A percentile compares a stretch with the other conserved stretches of the same genome.
Evolutionary conservation across 2,113 vertebrate species (phyloP).

Genomic region (Erythrolamprus reginae): DNA sequence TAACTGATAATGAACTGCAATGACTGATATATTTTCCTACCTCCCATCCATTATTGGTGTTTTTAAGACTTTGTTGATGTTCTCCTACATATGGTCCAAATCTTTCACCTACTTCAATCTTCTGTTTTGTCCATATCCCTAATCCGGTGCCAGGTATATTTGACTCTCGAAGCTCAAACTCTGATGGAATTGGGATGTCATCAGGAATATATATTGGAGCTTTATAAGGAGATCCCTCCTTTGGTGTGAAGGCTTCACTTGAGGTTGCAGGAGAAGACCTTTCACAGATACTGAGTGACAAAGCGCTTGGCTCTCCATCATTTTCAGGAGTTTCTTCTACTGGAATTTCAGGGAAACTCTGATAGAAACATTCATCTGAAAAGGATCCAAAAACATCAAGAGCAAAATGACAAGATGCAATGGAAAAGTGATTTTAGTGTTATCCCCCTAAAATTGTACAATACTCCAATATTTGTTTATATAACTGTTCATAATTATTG

Average conservation of each 20-base stretch:
- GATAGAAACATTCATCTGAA: conserved; percentile 80
- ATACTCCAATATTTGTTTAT: background rate
- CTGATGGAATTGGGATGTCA: conserved; percentile 81
- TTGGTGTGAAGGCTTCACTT: conserved; percentile 78
- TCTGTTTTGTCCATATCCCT: conserved; percentile 91
- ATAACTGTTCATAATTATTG: conserved; percentile 19
- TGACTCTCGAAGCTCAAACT: conserved; percentile 91
- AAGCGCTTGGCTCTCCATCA: conserved; percentile 69
- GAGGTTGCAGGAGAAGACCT: conserved; percentile 78
- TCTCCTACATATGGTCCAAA: conserved; percentile 90
- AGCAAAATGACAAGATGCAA: conserved; percentile 13
- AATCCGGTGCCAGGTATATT: conserved; percentile 73
- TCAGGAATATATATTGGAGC: conserved; percentile 78
- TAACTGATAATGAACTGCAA: background rate
- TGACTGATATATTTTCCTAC: conserved; percentile 71
- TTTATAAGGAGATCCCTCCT: conserved; percentile 78
- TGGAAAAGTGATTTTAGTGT: background rate
- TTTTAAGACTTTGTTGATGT: conserved; percentile 72
- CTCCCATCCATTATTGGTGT: conserved; percentile 86
- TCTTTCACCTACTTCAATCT: conserved; percentile 83
- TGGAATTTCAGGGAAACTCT: conserved; percentile 75
- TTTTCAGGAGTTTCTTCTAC: conserved; percentile 74
- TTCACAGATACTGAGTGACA: conserved; percentile 70
- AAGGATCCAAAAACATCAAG: conserved; percentile 55
- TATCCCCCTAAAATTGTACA: conserved; percentile 30